Conservation (phyloP, 1,140 invertebrate genomes). For the Diplogasteroides magnus region DNA sequence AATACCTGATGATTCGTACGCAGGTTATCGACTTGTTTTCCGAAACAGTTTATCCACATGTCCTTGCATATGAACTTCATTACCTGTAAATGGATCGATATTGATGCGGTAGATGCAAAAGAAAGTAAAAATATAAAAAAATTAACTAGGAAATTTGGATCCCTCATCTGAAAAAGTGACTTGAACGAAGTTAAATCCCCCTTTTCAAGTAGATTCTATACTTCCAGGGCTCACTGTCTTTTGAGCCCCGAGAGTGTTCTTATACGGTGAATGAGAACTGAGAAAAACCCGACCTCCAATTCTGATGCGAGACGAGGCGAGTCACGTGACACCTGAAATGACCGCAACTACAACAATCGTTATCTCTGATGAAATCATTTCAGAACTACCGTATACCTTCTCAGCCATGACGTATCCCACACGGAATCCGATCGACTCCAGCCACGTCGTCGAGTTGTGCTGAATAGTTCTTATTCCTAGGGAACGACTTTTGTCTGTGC, state of each 20-base stretch:
- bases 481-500: too few relatives aligned
- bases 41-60: constrained; percentile 91
- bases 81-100: constrained; percentile 54
- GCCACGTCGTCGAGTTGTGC: constrained; percentile 48
- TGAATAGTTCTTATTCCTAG: constrained; percentile 10
- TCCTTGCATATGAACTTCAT: constrained; percentile 99
- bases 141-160: constrained; percentile 2
- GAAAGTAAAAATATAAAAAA: constrained; percentile 1
- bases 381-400: constrained; percentile 68
- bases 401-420: constrained; percentile 46
- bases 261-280: too few relatives aligned
- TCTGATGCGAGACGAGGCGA: constrained; percentile 91
- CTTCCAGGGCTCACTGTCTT: too few relatives aligned
- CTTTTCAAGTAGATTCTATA: too few relatives aligned
- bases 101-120: background rate
- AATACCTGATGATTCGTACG: constrained; percentile 84
- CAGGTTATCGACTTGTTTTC: constrained; percentile 97
- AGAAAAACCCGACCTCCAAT: too few relatives aligned
- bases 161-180: too few relatives aligned
- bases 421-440: constrained; percentile 46
- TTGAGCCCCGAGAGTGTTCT: too few relatives aligned
- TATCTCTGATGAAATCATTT: too few relatives aligned
- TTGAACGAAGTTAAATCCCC: too few relatives aligned
- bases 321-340: too few relatives aligned
- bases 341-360: too few relatives aligned